Conservation (phyloP, 1,140 invertebrate genomes). For the Antheraea mylitta region DNA sequence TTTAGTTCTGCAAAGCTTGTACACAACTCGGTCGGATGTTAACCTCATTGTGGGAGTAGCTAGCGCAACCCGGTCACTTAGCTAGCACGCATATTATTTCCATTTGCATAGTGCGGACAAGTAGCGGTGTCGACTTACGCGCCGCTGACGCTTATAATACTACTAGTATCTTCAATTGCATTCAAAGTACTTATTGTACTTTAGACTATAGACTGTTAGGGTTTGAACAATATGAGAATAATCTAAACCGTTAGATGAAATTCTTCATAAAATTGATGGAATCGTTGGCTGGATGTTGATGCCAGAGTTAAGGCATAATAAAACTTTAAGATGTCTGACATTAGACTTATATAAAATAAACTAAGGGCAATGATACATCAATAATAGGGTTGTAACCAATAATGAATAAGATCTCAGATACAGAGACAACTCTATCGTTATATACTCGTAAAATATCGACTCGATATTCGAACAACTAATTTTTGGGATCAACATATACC, state of each 20-base stretch:
- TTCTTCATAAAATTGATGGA: background rate
- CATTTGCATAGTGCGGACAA: slow-evolving; percentile 71
- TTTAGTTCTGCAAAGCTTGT: slow-evolving; percentile 38
- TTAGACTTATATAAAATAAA: too few relatives aligned
- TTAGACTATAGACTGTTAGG: slow-evolving; percentile 6
- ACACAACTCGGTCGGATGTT: slow-evolving; percentile 51
- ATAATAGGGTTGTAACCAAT: too few relatives aligned
- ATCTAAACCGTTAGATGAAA: background rate
- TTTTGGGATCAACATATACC: too few relatives aligned
- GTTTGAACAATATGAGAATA: background rate
- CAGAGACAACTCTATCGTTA: too few relatives aligned
- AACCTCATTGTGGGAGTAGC: slow-evolving; percentile 62
- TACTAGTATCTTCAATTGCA: slow-evolving; percentile 35
- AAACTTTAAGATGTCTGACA: too few relatives aligned
- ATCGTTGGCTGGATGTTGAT: background rate
- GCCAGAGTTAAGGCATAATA: too few relatives aligned
- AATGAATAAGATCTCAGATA: too few relatives aligned
- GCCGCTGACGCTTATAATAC: slow-evolving; percentile 42
- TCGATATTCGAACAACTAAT: too few relatives aligned
- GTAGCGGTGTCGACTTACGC: slow-evolving; percentile 63
- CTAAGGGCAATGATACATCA: too few relatives aligned
- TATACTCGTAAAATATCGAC: too few relatives aligned
- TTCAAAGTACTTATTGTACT: too few relatives aligned
- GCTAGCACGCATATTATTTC: slow-evolving; percentile 65
- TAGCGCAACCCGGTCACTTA: slow-evolving; percentile 66